Evolutionary conservation across 2,113 vertebrate genomes (phyloP).

Genomic region (Dicerorhinus sumatrensis): DNA sequence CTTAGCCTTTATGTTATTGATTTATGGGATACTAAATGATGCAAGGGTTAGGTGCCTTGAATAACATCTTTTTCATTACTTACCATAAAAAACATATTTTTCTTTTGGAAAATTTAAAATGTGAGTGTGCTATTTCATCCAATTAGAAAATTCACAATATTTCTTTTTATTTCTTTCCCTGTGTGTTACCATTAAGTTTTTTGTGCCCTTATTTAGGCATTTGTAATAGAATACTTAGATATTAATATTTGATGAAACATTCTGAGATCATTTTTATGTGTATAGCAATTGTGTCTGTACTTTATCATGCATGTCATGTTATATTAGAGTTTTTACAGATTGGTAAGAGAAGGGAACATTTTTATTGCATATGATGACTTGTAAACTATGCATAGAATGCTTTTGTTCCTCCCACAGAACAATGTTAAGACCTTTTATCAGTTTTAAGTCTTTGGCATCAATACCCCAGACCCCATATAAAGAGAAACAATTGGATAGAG

Average conservation of each 20-base stretch:
- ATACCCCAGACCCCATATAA: neutral
- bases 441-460: neutral
- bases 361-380: neutral
- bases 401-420: neutral
- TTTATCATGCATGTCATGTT: neutral
- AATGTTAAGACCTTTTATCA: neutral
- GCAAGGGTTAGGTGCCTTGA: neutral
- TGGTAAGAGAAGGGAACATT: neutral
- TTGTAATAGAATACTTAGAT: constrained; percentile 1
- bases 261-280: neutral
- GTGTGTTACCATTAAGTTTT: neutral
- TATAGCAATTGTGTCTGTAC: neutral
- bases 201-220: neutral
- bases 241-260: constrained; percentile 34
- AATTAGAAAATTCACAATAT: neutral
- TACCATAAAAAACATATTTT: neutral
- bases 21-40: neutral
- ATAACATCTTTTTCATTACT: neutral
- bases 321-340: neutral
- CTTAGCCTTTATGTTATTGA: neutral
- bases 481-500: neutral
- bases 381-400: neutral
- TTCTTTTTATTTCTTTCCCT: neutral
- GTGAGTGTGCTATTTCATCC: neutral
- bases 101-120: neutral